Base-by-base conservation (phyloP, 2,888 invertebrate species). In the Andrena fulva region DNA sequence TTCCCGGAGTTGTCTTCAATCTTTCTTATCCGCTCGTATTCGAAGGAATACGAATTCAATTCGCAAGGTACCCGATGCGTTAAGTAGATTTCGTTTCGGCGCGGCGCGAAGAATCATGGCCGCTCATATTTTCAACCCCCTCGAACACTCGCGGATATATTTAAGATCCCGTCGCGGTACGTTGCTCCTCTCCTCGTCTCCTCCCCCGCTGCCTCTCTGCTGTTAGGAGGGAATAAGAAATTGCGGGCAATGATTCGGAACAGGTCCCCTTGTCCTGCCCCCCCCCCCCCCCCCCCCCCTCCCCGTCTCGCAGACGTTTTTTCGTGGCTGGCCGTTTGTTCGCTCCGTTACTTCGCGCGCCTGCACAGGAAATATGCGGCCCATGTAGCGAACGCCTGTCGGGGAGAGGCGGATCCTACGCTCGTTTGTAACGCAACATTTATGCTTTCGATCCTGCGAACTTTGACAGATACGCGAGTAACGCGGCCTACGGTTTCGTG, bases 161-260 rank as follows among this genome's bases (percentile, higher is more conserved):
- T 85, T 79, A 77, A 78, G 59, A 56, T 66, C 12, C 42, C 42
- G 12, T 35, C 33, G 12, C 31, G 35, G 48, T 10, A 31, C 8
- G 3, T 27, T 68, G 35, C 54, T 56, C 79, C 54, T 63, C 33
- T 12, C 31, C 62, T 29, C n/a, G 16, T 7, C 33, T 7, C 50
- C 33, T 27, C 31, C 42, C 56, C 20, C 7, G 6, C 20, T n/a
- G 56, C 76, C 64, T 31, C 73, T 64, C 24, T 4, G 62, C 69
- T 84, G 73, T 77, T 81, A 71, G 42, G 42, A 80, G 77, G 81
- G 79, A 87, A 85, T 83, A 83, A 85, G 85, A 87, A 87, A 87
- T 85, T 69, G 85, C 77, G 75, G 64, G 77, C 83, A 87, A 87
- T 85, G 84, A 87, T 85, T 87, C 81, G 85, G 77, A 85, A 87